Percentiles rank a stretch among this genome's conserved stretches.
Evolutionary conservation across 2,113 vertebrate species (phyloP).

Genomic region (Porphyrio hochstetteri): DNA sequence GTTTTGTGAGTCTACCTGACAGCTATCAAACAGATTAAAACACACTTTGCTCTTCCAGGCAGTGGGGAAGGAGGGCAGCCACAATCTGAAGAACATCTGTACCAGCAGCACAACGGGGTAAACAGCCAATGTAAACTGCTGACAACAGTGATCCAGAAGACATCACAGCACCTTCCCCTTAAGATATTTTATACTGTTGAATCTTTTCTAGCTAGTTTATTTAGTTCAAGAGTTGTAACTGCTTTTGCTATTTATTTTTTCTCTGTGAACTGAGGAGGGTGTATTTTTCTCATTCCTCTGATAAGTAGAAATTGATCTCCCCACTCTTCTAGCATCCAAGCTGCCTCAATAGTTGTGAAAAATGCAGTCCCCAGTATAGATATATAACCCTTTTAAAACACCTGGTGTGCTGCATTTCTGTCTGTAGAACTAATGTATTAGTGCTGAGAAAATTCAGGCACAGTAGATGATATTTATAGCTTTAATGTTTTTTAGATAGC

Average conservation of each 20-base stretch:
- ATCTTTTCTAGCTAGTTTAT: not conserved
- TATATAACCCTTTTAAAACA: not conserved
- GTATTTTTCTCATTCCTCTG: not conserved
- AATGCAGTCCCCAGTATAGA: not conserved
- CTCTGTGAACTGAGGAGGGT: not conserved
- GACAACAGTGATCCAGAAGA: not conserved
- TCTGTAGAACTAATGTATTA: not conserved
- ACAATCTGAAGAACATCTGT: not conserved
- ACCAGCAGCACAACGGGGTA: not conserved
- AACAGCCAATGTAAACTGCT: not conserved
- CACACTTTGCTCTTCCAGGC: not conserved
- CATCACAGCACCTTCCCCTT: not conserved
- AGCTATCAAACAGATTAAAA: not conserved
- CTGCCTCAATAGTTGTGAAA: not conserved
- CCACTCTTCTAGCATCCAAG: not conserved
- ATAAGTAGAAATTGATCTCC: not conserved
- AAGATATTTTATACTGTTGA: not conserved
- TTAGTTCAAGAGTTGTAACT: not conserved
- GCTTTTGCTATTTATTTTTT: not conserved
- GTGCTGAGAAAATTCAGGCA: not conserved
- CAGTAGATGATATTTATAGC: not conserved
- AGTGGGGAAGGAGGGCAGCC: not conserved
- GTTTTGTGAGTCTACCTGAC: not conserved
- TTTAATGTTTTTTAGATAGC: not conserved
- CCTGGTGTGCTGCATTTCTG: not conserved